Percentiles rank a stretch among this genome's conserved stretches.
Conservation (phyloP, 2,888 invertebrate genomes). For the Notodonta dromedarius region DNA sequence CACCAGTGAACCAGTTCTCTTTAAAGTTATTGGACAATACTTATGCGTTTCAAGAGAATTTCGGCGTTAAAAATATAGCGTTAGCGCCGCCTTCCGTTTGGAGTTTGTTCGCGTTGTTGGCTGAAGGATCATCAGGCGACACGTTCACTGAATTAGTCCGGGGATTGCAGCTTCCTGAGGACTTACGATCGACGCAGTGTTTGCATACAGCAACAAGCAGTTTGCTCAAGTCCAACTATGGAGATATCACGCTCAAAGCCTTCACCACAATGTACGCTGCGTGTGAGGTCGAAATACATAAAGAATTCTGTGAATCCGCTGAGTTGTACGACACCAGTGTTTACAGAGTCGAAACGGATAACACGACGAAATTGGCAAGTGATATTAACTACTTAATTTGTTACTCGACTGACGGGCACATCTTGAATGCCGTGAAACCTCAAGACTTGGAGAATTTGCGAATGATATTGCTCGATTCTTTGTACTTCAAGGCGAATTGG, state of each 20-base stretch:
- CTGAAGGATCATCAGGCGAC: slow-evolving; percentile 73
- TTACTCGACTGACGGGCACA: slow-evolving; percentile 87
- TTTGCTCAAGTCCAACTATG: slow-evolving; percentile 55
- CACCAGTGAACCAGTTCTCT: slow-evolving; percentile 67
- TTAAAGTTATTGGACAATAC: slow-evolving; percentile 68
- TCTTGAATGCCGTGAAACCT: slow-evolving; percentile 85
- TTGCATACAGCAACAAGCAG: slow-evolving; percentile 60
- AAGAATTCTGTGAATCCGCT: slow-evolving; percentile 72
- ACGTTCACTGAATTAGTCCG: slow-evolving; percentile 69
- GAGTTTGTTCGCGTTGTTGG: slow-evolving; percentile 71
- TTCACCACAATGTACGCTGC: slow-evolving; percentile 69
- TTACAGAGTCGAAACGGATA: slow-evolving; percentile 82
- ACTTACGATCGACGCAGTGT: slow-evolving; percentile 62
- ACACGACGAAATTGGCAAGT: slow-evolving; percentile 74
- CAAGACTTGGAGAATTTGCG: slow-evolving; percentile 67
- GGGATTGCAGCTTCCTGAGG: slow-evolving; percentile 62
- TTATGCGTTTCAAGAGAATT: slow-evolving; percentile 67
- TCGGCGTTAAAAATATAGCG: slow-evolving; percentile 65
- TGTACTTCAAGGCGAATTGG: slow-evolving; percentile 91
- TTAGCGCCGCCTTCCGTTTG: slow-evolving; percentile 75
- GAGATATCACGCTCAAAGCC: slow-evolving; percentile 63
- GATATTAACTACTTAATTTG: slow-evolving; percentile 88
- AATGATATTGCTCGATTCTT: slow-evolving; percentile 86
- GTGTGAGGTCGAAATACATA: slow-evolving; percentile 59
- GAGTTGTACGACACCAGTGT: slow-evolving; percentile 80